Conservation (phyloP, 2,113 vertebrate genomes). For the Amia ocellicauda region DNA sequence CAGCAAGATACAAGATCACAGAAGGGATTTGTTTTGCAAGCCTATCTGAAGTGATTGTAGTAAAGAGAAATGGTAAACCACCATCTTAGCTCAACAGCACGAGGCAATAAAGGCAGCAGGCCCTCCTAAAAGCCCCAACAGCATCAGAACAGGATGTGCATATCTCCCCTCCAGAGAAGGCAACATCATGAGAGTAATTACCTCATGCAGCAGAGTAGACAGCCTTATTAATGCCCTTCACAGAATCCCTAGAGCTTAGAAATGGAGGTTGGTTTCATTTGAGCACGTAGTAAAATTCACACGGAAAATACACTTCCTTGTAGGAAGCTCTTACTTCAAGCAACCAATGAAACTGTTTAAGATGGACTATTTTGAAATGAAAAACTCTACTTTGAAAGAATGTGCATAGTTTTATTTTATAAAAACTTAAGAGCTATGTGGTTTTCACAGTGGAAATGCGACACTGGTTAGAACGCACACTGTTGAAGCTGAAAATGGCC, state of each 20-base stretch:
- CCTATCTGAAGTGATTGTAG: background rate
- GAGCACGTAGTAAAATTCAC: too few relatives aligned
- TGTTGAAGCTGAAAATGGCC: too few relatives aligned
- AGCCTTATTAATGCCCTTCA: background rate
- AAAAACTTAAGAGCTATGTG: too few relatives aligned
- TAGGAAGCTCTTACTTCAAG: too few relatives aligned
- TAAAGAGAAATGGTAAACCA: slow-evolving; percentile 1
- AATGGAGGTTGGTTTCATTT: too few relatives aligned
- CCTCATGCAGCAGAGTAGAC: background rate
- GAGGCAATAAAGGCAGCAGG: background rate
- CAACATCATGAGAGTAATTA: background rate
- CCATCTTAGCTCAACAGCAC: background rate
- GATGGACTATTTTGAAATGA: too few relatives aligned
- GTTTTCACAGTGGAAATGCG: too few relatives aligned
- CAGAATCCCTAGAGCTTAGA: background rate
- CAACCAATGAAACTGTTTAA: too few relatives aligned
- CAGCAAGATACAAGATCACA: background rate
- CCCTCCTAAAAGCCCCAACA: background rate
- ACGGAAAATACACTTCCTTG: too few relatives aligned
- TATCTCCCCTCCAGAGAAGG: slow-evolving; percentile 5
- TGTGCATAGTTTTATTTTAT: too few relatives aligned
- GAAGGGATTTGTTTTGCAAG: background rate
- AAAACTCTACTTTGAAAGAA: too few relatives aligned
- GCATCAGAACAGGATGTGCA: slow-evolving; percentile 14
- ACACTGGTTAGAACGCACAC: too few relatives aligned